phyloP scores from a whole-genome alignment of 2,113 vertebrate species.

The Cebidichthys violaceus region DNA sequence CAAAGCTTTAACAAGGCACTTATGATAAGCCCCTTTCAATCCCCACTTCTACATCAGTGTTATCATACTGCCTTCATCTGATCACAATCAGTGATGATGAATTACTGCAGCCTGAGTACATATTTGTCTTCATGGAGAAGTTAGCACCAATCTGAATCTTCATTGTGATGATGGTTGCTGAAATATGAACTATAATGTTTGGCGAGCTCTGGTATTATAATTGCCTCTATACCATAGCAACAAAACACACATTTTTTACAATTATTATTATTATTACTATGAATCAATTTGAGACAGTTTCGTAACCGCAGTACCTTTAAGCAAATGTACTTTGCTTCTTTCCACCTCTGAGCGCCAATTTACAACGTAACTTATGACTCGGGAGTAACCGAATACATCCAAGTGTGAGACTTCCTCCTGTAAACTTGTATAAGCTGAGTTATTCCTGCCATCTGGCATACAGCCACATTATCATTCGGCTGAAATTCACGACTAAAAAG shows the following conservation, averaged over 20 bases:
- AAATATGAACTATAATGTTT: slow-evolving; percentile 18
- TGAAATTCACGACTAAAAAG: slow-evolving; percentile 46
- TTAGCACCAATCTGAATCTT: slow-evolving; percentile 36
- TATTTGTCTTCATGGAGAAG: slow-evolving; percentile 60
- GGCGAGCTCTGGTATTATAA: not conserved
- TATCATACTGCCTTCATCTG: slow-evolving; percentile 35
- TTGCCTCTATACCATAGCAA: slow-evolving; percentile 1
- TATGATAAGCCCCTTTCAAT: slow-evolving; percentile 28
- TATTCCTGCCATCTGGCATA: slow-evolving; percentile 37
- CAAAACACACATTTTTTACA: not conserved
- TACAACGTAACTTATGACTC: not conserved
- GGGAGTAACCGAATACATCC: not conserved
- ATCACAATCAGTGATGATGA: slow-evolving; percentile 55
- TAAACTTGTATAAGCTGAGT: slow-evolving; percentile 11
- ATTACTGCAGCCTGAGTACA: slow-evolving; percentile 38
- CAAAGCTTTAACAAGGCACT: slow-evolving; percentile 9
- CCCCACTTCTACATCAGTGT: slow-evolving; percentile 8
- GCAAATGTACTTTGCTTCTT: not conserved
- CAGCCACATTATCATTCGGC: slow-evolving; percentile 32
- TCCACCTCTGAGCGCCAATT: not conserved
- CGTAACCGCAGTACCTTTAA: not conserved
- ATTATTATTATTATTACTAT: not conserved
- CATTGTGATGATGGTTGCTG: slow-evolving; percentile 8
- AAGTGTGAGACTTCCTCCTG: not conserved
- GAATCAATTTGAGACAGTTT: too few species aligned